phyloP scores from a whole-genome alignment of 2,888 invertebrate species.

The Nemurella pictetii region DNA sequence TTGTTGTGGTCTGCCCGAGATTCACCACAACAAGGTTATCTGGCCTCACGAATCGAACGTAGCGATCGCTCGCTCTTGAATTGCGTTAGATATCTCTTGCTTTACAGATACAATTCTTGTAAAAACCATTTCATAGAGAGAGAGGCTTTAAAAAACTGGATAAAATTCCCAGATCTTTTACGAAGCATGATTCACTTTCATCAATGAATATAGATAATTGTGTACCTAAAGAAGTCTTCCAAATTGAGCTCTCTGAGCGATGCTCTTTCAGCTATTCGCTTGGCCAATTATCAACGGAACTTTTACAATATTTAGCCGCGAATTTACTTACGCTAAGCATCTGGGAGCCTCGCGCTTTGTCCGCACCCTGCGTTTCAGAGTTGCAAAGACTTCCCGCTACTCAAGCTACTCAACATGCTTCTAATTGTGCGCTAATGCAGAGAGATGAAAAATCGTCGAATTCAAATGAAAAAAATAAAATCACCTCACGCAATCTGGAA shows the following conservation, averaged over 20 bases:
- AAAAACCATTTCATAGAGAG: background rate
- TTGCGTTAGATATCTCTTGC: too few relatives aligned
- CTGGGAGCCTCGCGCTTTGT: background rate
- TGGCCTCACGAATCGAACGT: background rate
- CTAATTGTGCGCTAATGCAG: background rate
- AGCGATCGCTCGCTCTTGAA: too few relatives aligned
- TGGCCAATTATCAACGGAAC: background rate
- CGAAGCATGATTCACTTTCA: background rate
- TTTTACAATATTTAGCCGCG: background rate
- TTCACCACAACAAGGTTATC: background rate
- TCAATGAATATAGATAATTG: background rate
- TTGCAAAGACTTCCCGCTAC: background rate
- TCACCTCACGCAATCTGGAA: background rate
- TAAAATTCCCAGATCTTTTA: background rate
- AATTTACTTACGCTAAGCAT: background rate
- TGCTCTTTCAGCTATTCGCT: background rate
- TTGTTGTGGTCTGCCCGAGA: background rate
- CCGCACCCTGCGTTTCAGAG: background rate
- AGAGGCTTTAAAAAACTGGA: background rate
- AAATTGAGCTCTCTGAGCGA: background rate
- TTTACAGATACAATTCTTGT: background rate
- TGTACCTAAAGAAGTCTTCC: background rate
- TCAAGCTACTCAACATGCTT: background rate
- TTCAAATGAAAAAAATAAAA: background rate
- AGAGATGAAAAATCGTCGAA: background rate